A percentile compares a stretch with the other conserved stretches of the same genome.
phyloP scores from a whole-genome alignment of 2,113 vertebrate genomes.

The Lonchura striata region DNA sequence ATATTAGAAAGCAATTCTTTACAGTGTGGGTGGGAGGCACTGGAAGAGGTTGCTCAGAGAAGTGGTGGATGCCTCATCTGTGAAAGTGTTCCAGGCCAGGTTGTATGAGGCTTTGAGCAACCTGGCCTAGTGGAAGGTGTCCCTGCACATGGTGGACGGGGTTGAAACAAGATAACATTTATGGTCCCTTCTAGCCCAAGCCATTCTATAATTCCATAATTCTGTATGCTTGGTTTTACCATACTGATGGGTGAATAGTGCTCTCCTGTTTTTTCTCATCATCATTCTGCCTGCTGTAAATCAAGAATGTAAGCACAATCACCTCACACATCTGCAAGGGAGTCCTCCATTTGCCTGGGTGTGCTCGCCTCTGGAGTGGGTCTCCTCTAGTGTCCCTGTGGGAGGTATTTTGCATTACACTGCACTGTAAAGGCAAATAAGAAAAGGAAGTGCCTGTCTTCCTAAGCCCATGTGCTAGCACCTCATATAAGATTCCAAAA shows the following conservation, averaged over 20 bases:
- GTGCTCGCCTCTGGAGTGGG: background rate
- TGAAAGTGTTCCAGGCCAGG: background rate
- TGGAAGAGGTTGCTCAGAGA: background rate
- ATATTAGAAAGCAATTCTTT: background rate
- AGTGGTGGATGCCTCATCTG: background rate
- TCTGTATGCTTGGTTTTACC: background rate
- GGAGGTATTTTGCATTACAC: background rate
- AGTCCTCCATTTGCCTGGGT: background rate
- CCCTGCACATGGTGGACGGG: background rate
- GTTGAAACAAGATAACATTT: background rate
- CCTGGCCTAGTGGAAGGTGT: background rate
- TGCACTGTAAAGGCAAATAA: background rate
- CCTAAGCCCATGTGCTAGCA: background rate
- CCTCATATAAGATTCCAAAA: background rate
- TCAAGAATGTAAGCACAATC: background rate
- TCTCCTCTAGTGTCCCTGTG: background rate
- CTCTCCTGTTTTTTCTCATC: background rate
- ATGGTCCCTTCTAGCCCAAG: background rate
- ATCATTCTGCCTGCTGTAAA: background rate
- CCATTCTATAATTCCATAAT: background rate
- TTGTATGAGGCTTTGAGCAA: background rate
- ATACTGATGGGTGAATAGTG: background rate
- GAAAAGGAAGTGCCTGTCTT: background rate
- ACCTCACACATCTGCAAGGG: background rate
- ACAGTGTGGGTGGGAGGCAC: too few relatives aligned